Evolutionary conservation across 2,113 vertebrate genomes (phyloP).

Genomic region (Bos taurus): DNA sequence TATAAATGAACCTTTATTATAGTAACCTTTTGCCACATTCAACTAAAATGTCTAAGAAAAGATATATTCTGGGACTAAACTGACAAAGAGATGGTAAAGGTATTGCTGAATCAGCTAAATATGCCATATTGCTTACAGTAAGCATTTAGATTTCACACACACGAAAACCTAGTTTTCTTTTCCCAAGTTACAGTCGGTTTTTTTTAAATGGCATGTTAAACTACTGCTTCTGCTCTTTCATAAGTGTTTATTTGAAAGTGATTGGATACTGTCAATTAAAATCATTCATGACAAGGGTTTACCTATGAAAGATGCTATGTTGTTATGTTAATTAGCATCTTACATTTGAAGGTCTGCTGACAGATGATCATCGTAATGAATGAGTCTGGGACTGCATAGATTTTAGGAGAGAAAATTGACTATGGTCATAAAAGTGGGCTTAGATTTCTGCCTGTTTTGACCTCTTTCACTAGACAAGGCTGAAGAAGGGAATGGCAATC

Average conservation of each 20-base stretch:
- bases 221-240: not conserved
- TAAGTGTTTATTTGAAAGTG: not conserved
- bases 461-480: not conserved
- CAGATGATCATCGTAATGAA: not conserved
- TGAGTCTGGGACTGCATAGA: not conserved
- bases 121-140: not conserved
- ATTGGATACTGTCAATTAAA: slow-evolving; percentile 11
- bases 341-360: not conserved
- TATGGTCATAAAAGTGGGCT: not conserved
- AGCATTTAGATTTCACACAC: slow-evolving; percentile 29
- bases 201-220: not conserved
- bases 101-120: slow-evolving; percentile 49
- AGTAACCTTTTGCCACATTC: slow-evolving; percentile 62
- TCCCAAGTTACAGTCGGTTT: not conserved
- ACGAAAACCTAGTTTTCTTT: slow-evolving; percentile 30
- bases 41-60: slow-evolving; percentile 60
- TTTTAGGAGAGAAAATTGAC: not conserved
- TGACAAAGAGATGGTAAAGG: slow-evolving; percentile 45
- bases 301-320: not conserved
- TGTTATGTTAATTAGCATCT: not conserved
- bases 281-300: not conserved
- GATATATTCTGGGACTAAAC: slow-evolving; percentile 56
- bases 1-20: slow-evolving; percentile 51
- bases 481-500: not conserved
- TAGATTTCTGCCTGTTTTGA: not conserved